A percentile compares a stretch with the other conserved stretches of the same genome.
Evolutionary conservation across 2,113 vertebrate genomes (phyloP).

Genomic region (Spea bombifrons): DNA sequence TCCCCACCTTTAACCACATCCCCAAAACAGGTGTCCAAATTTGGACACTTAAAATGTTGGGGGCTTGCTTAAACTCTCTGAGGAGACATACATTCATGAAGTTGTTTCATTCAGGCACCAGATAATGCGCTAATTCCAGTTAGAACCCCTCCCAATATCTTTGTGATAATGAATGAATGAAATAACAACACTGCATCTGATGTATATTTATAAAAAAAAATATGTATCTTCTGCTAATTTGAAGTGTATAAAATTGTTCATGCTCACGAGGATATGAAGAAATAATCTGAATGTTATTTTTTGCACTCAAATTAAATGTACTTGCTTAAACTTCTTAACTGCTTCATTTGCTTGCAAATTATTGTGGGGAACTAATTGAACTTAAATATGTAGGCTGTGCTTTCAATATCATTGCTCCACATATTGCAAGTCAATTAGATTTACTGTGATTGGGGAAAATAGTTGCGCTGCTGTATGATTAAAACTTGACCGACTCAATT

Average conservation of each 20-base stretch:
- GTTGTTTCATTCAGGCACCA: too few species aligned
- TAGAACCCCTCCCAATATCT: too few species aligned
- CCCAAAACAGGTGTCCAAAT: too few species aligned
- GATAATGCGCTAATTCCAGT: too few species aligned
- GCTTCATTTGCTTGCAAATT: slow-evolving; percentile 41
- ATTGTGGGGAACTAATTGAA: slow-evolving; percentile 32
- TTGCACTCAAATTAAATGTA: slow-evolving; percentile 22
- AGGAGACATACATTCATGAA: too few species aligned
- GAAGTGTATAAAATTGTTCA: slow-evolving; percentile 2
- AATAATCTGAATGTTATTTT: slow-evolving; percentile 22
- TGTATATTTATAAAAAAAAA: not conserved
- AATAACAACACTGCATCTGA: too few species aligned
- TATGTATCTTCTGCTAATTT: not conserved
- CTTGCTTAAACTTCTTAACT: slow-evolving; percentile 29
- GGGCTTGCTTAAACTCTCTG: too few species aligned
- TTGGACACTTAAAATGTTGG: too few species aligned
- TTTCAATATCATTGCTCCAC: slow-evolving; percentile 24
- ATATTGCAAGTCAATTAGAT: slow-evolving; percentile 45
- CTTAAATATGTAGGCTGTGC: slow-evolving; percentile 28
- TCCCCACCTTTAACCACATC: too few species aligned
- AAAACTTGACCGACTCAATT: slow-evolving; percentile 42
- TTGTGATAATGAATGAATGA: too few species aligned
- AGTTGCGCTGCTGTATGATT: slow-evolving; percentile 21
- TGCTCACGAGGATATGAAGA: not conserved
- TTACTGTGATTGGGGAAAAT: slow-evolving; percentile 26